phyloP scores from a whole-genome alignment of 2,797 vertebrate species.

The Cossypha polioptera region DNA sequence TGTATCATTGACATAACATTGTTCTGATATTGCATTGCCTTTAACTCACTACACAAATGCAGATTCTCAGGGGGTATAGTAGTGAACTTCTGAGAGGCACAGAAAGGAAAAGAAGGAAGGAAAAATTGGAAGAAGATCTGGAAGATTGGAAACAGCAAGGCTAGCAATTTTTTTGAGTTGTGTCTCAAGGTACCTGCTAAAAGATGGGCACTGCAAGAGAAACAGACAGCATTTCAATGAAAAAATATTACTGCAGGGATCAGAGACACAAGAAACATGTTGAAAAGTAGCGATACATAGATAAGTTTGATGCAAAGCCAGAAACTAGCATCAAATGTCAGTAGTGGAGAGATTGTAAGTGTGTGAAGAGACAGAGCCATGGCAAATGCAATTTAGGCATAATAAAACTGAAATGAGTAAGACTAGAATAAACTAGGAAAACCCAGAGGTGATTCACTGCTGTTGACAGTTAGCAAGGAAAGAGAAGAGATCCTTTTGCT shows the following conservation, averaged over 20 bases:
- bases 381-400: not conserved
- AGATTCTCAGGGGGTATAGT: not conserved
- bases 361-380: not conserved
- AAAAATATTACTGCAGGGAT: conserved; percentile 14
- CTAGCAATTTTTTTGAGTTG: not conserved
- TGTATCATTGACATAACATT: not conserved
- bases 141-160: not conserved
- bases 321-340: conserved; percentile 19
- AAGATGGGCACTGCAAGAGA: not conserved
- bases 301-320: conserved; percentile 22
- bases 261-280: not conserved
- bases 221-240: conserved; percentile 3
- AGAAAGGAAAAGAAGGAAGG: not conserved
- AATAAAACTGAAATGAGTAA: conserved; percentile 21
- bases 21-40: not conserved
- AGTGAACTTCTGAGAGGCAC: not conserved
- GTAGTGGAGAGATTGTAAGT: not conserved
- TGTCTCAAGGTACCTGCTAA: not conserved
- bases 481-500: not conserved
- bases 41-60: not conserved
- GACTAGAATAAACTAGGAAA: conserved; percentile 31
- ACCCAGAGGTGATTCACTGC: not conserved
- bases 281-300: not conserved
- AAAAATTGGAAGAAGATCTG: not conserved
- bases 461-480: not conserved